Conservation (phyloP, 2,113 vertebrate genomes). For the Xiphophorus maculatus region DNA sequence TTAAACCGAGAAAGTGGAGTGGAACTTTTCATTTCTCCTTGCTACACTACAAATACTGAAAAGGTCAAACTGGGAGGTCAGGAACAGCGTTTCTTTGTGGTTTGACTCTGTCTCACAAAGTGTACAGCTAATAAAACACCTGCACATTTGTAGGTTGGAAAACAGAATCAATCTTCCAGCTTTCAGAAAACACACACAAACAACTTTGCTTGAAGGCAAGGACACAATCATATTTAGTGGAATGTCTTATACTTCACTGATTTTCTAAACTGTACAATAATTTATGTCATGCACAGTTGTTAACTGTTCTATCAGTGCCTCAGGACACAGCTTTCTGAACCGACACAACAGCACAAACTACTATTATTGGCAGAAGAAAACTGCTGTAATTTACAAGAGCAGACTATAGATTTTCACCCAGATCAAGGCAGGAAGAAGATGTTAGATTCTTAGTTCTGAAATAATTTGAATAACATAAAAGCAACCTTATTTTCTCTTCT, state of each 20-base stretch:
- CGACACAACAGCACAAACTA: conserved; percentile 65
- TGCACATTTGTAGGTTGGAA: conserved; percentile 31
- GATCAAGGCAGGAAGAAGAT: conserved; percentile 47
- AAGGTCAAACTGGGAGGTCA: conserved; percentile 55
- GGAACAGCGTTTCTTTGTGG: conserved; percentile 13
- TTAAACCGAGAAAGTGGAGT: conserved; percentile 36
- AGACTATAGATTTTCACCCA: conserved; percentile 69
- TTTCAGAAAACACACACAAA: conserved; percentile 47
- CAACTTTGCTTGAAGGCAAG: conserved; percentile 51
- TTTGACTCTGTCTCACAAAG: conserved; percentile 12
- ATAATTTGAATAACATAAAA: conserved; percentile 60
- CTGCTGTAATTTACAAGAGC: conserved; percentile 73
- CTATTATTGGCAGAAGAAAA: conserved; percentile 61
- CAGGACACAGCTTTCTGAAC: conserved; percentile 66
- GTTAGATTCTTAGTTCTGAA: conserved; percentile 56
- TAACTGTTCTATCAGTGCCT: conserved; percentile 37
- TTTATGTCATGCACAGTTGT: conserved; percentile 51
- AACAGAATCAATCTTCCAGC: conserved; percentile 24
- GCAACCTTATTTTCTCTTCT: conserved; percentile 22
- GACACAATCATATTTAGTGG: conserved; percentile 31
- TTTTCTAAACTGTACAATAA: conserved; percentile 60
- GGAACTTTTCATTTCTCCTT: conserved; percentile 30
- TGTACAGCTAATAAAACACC: conserved; percentile 37
- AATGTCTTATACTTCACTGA: conserved; percentile 45
- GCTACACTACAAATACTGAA: conserved; percentile 9